phyloP scores from a whole-genome alignment of 2,888 invertebrate species.

The Bugulina stolonifera region DNA sequence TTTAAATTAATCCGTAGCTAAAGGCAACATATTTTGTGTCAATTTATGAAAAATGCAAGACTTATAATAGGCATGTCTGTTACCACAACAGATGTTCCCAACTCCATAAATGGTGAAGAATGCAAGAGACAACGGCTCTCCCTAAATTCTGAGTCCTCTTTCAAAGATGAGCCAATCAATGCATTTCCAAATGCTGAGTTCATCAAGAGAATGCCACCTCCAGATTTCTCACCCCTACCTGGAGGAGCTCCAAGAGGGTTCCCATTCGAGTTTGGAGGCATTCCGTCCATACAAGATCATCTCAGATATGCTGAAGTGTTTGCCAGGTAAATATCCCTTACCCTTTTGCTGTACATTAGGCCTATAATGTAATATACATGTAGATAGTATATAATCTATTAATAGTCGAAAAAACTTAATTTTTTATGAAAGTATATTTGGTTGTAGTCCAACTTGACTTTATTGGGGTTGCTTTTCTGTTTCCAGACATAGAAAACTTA shows the following conservation, averaged over 20 bases:
- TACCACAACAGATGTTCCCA: constrained; percentile 15
- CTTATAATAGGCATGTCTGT: neutral
- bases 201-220: neutral
- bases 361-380: too few relatives aligned
- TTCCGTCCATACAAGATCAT: constrained; percentile 16
- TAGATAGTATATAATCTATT: too few relatives aligned
- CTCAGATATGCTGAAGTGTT: constrained; percentile 20
- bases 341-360: too few relatives aligned
- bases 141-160: neutral
- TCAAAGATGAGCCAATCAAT: neutral
- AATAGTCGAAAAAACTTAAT: too few relatives aligned
- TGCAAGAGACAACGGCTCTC: constrained; percentile 23
- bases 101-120: constrained; percentile 9
- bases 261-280: constrained; percentile 18
- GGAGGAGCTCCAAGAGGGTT: neutral
- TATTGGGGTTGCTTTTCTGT: too few relatives aligned
- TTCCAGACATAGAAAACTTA: too few relatives aligned
- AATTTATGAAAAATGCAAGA: neutral
- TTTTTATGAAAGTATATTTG: too few relatives aligned
- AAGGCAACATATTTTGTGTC: constrained; percentile 7
- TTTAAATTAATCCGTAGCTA: neutral
- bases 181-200: neutral
- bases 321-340: constrained; percentile 17
- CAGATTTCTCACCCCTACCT: neutral
- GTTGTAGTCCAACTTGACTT: too few relatives aligned